These are phyloP conservation scores for Podiceps cristatus DNA, from an alignment of 2,113 vertebrate genomes.

Conservation along the genomic window DNA sequence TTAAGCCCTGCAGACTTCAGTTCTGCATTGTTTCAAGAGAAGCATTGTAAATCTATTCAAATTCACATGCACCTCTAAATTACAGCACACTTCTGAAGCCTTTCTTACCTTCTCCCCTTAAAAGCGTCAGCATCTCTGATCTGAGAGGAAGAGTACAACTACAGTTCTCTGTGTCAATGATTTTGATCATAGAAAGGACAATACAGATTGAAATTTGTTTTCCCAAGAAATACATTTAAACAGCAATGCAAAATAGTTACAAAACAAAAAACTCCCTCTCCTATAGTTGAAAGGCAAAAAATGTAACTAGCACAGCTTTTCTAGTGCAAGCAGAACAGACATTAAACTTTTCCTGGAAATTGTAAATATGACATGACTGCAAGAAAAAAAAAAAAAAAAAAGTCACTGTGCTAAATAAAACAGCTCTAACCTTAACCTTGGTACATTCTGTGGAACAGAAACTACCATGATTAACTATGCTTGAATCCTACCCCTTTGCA, in stretches of 20 bases:
- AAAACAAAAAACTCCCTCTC: background rate
- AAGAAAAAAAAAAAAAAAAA: background rate
- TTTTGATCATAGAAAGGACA: background rate
- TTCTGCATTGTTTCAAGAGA: constrained; percentile 8
- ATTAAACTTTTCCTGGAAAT: background rate
- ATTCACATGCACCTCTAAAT: background rate
- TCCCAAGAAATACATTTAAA: background rate
- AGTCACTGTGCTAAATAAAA: background rate
- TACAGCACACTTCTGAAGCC: background rate
- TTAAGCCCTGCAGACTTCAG: constrained; percentile 29
- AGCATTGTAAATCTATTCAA: background rate
- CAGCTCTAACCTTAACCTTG: background rate
- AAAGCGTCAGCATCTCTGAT: background rate
- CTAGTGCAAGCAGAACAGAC: background rate
- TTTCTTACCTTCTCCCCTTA: background rate
- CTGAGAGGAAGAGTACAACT: background rate
- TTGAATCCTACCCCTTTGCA: background rate
- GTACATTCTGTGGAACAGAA: background rate
- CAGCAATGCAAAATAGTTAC: background rate
- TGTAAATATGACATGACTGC: background rate
- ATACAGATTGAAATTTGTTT: background rate
- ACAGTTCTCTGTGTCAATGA: background rate
- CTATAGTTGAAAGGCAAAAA: background rate
- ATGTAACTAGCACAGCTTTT: background rate
- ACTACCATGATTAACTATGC: background rate